Evolutionary conservation across 2,888 invertebrate species (phyloP), one percentile per base, ranked within the genome.

Genomic region (Plemyria rubiginata): DNA sequence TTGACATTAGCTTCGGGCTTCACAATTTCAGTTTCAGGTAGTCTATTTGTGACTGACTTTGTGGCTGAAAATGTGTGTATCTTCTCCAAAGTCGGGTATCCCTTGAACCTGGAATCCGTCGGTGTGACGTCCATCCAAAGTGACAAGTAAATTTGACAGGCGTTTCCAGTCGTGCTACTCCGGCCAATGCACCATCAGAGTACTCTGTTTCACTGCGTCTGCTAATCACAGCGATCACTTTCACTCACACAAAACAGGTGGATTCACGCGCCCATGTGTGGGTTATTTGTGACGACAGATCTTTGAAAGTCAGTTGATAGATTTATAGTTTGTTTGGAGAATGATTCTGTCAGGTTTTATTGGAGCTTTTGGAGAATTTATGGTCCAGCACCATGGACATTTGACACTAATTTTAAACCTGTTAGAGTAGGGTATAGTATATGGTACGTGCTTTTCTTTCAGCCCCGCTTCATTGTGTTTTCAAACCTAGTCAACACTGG

Each of bases 111-210:
- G 4, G 7, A 16, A 36, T 22, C 22, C 36, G 16, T 45, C 76
- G 75, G 78, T 79, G 78, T 78, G 65, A 78, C 61, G 59, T 13
- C 5, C 48, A 11, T 60, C 57, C 55, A 40, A 60, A 70, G 71
- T 83, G 81, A 83, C 79, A 78, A 73, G 79, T 78, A 80, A 80
- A 81, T 83, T 83, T 83, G 83, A 83, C 82, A 78, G 74, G 67
- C 69, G 77, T 80, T 79, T 82, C 80, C 81, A 60, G 65, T 61
- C 60, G 57, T 54, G 65, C 60, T 70, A 38, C 36, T 8, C 36
- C 71, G 67, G 57, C 62, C 66, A 68, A 76, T 74, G 74, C 73
- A 68, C 65, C 46, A n/a, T 36, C 50, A 50, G 13, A 15, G 50
- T 40, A 50, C 40, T 49, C 32, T 50, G 59, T 60, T 54, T 36